Conservation (phyloP, 2,888 invertebrate genomes). For the Adelphocoris suturalis region DNA sequence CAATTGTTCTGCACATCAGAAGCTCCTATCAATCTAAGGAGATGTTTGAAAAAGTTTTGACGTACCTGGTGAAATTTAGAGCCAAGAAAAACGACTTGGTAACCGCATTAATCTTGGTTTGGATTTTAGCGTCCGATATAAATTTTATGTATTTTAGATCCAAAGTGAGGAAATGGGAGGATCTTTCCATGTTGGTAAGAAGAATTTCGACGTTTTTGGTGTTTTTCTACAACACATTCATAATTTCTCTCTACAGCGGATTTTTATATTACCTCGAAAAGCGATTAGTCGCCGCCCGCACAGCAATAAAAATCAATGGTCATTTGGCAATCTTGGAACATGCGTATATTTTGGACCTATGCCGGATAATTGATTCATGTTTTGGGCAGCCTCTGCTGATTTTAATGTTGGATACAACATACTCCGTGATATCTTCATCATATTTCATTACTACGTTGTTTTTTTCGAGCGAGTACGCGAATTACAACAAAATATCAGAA, state of each 20-base stretch:
- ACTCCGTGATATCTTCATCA: background rate
- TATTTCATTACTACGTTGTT: constrained; percentile 4
- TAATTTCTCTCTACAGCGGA: background rate
- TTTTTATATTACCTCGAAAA: background rate
- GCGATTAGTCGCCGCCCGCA: background rate
- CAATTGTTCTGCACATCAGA: background rate
- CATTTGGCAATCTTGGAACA: background rate
- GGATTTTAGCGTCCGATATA: background rate
- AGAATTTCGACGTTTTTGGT: background rate
- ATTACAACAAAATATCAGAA: constrained; percentile 20
- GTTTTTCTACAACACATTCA: background rate
- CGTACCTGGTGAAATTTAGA: background rate
- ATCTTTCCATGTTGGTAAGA: background rate
- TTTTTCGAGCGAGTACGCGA: background rate
- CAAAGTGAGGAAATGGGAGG: background rate
- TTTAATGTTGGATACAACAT: background rate
- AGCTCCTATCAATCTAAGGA: background rate
- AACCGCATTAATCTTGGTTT: background rate
- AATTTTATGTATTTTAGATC: constrained; percentile 20
- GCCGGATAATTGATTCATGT: background rate
- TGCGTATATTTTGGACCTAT: background rate
- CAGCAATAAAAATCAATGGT: background rate
- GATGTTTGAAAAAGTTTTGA: background rate
- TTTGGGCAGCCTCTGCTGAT: background rate
- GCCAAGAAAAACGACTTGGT: background rate